Conservation (phyloP, 2,797 vertebrate genomes). For the Enteromius unitaeniatus region DNA sequence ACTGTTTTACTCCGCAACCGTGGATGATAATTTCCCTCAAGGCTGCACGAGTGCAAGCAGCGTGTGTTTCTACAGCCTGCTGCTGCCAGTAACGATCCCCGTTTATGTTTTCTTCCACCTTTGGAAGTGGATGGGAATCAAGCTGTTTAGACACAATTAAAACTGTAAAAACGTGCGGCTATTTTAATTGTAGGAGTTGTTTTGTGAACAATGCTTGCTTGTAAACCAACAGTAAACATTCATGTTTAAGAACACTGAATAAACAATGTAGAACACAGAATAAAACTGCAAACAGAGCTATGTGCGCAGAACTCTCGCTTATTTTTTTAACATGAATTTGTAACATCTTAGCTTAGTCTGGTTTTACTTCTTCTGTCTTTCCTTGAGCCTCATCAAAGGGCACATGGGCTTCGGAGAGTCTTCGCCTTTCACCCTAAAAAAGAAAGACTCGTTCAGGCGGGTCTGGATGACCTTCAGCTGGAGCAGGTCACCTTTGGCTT, state of each 20-base stretch:
- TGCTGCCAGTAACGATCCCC: conserved; percentile 88
- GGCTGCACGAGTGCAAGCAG: conserved; percentile 88
- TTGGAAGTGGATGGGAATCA: conserved; percentile 95
- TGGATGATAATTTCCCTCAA: conserved; percentile 90
- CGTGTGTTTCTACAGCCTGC: conserved; percentile 92
- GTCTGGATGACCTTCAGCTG: conserved; percentile 78
- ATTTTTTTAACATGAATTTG: not conserved
- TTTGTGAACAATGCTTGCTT: conserved; percentile 11
- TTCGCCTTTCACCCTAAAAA: conserved; percentile 79
- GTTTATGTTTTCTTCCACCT: conserved; percentile 95
- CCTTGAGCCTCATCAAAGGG: conserved; percentile 74
- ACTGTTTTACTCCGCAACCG: conserved; percentile 85
- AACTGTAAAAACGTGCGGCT: not conserved
- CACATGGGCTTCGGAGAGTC: conserved; percentile 68
- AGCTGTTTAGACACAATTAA: conserved; percentile 93
- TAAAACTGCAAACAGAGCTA: not conserved
- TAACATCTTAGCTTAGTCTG: not conserved
- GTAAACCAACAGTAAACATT: not conserved
- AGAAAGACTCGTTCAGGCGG: conserved; percentile 81
- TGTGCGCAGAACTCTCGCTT: not conserved
- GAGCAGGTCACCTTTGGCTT: conserved; percentile 62
- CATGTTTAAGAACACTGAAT: conserved; percentile 1
- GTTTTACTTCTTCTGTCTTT: conserved; percentile 37
- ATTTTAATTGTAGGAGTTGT: not conserved
- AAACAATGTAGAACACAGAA: conserved; percentile 8